Evolutionary conservation across 2,113 vertebrate species (phyloP).

Genomic region (Taurulus bubalis): DNA sequence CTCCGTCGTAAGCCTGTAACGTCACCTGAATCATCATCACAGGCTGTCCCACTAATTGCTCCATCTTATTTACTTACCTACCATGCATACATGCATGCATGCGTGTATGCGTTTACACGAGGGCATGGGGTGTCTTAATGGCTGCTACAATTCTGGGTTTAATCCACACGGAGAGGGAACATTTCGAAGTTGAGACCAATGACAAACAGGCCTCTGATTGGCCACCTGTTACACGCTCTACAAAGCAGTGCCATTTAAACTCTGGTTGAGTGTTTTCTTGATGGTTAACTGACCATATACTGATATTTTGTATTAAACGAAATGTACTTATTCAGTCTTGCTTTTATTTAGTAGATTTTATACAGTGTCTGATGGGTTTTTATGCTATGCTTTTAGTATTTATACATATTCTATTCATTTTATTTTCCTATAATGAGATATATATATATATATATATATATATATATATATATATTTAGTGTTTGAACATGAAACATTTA

Average conservation of each 20-base stretch:
- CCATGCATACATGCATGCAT: too few species aligned
- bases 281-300: neutral
- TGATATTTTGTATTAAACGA: too few species aligned
- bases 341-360: too few species aligned
- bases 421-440: neutral
- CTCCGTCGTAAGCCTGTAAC: constrained; percentile 35
- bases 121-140: neutral
- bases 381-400: too few species aligned
- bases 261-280: too few species aligned
- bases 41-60: constrained; percentile 25
- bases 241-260: neutral
- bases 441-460: too few species aligned
- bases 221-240: constrained; percentile 10
- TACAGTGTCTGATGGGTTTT: too few species aligned
- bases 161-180: neutral
- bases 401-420: neutral
- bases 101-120: neutral
- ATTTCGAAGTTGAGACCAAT: neutral
- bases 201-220: neutral
- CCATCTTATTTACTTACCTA: neutral
- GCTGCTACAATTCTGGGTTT: neutral
- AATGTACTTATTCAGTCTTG: too few species aligned
- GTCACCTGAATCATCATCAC: constrained; percentile 35
- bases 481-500: neutral
- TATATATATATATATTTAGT: too few species aligned